These are phyloP conservation scores for Leptopilina boulardi DNA, from an alignment of 1,140 invertebrate genomes.

Conservation along the genomic window DNA sequence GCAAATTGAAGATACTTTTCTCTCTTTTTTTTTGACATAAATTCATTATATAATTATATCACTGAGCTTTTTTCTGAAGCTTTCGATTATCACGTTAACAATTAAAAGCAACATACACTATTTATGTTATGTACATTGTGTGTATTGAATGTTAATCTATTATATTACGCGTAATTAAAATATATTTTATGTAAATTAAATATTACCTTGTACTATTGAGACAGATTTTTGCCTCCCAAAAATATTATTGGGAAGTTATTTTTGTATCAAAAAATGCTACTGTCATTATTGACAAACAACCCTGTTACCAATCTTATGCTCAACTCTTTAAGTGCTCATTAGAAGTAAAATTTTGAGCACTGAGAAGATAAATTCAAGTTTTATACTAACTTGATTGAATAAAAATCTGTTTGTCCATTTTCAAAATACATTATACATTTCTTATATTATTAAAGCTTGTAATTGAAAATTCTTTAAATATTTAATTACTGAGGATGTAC, in stretches of 20 bases:
- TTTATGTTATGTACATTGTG: background rate
- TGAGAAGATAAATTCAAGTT: background rate
- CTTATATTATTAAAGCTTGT: too few species aligned
- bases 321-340: background rate
- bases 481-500: too few species aligned
- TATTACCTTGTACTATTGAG: constrained; percentile 50
- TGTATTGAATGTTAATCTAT: background rate
- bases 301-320: background rate
- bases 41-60: constrained; percentile 16
- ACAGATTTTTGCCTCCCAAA: constrained; percentile 14
- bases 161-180: constrained; percentile 48
- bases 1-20: background rate
- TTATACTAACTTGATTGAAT: background rate
- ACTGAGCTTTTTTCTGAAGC: background rate
- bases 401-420: too few species aligned
- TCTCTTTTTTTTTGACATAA: background rate
- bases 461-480: too few species aligned
- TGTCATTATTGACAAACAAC: background rate
- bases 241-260: background rate
- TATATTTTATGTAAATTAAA: constrained; percentile 56
- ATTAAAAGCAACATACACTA: constrained; percentile 15
- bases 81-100: background rate
- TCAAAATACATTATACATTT: too few species aligned
- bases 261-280: background rate
- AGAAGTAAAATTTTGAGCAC: background rate